These are phyloP conservation scores for Idaea straminata DNA, from an alignment of 2,888 invertebrate species.

Conservation along the genomic window DNA sequence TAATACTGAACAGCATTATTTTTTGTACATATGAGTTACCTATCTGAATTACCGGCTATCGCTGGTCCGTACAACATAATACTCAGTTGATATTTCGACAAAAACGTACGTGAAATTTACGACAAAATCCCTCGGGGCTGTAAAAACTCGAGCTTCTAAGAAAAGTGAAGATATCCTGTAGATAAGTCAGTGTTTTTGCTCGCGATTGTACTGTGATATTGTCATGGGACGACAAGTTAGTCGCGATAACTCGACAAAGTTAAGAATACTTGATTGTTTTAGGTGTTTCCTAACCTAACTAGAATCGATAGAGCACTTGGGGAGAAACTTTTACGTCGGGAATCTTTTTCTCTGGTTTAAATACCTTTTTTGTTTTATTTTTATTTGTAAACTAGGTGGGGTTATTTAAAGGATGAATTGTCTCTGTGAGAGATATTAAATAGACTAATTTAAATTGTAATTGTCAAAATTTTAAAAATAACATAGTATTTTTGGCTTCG, in stretches of 20 bases:
- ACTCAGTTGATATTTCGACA: background rate
- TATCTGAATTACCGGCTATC: background rate
- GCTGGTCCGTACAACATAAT: background rate
- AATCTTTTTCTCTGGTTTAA: no score
- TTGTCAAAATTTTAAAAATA: no score
- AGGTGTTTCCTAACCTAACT: background rate
- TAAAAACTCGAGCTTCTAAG: background rate
- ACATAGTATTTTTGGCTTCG: no score
- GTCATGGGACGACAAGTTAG: background rate
- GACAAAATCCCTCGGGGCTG: background rate
- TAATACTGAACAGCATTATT: no score
- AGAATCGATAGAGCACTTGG: slow-evolving; percentile 1
- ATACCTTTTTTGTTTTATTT: no score
- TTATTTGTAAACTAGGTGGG: no score
- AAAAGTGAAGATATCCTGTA: slow-evolving; percentile 1
- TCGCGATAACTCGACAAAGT: background rate
- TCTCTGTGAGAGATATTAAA: no score
- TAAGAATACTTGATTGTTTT: background rate
- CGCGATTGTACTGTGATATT: background rate
- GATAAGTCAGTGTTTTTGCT: slow-evolving; percentile 1
- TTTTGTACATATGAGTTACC: background rate
- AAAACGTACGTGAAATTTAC: slow-evolving; percentile 1
- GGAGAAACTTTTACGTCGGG: background rate
- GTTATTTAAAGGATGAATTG: no score
- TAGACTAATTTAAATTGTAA: no score